Evolutionary conservation across 1,140 invertebrate genomes (phyloP).

Genomic region (Cyphomyrmex costatus): DNA sequence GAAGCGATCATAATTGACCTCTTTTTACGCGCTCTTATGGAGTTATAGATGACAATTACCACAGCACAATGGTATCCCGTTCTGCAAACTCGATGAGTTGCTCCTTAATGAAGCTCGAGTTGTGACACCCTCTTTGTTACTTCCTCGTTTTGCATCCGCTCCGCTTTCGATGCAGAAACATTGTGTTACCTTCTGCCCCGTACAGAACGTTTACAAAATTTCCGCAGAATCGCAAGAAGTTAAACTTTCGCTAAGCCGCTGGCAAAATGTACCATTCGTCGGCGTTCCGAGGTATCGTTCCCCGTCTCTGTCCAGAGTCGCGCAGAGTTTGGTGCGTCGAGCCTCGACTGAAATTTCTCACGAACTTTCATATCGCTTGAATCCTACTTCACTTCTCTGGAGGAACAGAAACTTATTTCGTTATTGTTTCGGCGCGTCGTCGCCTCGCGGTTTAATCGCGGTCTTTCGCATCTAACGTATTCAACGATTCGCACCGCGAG

Average conservation of each 20-base stretch:
- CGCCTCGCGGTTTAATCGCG: constrained; percentile 64
- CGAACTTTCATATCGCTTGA: constrained; percentile 64
- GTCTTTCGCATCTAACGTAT: constrained; percentile 36
- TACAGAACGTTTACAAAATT: constrained; percentile 54
- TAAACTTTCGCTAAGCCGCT: neutral
- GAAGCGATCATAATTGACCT: constrained; percentile 6
- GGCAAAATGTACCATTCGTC: constrained; percentile 31
- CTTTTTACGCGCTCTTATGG: neutral
- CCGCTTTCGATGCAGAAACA: constrained; percentile 25
- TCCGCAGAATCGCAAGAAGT: constrained; percentile 39
- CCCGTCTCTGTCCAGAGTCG: neutral
- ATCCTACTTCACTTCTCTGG: neutral
- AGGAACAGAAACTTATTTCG: constrained; percentile 62
- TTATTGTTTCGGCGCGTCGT: constrained; percentile 60
- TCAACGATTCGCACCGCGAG: constrained; percentile 60
- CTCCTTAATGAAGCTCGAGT: constrained; percentile 41
- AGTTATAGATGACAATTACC: constrained; percentile 33
- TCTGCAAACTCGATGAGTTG: constrained; percentile 31
- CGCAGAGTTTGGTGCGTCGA: constrained; percentile 28
- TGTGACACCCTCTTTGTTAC: constrained; percentile 40
- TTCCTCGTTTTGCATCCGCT: constrained; percentile 33
- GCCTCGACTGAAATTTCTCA: constrained; percentile 40
- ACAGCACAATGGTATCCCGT: constrained; percentile 38
- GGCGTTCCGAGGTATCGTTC: neutral
- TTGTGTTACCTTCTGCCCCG: constrained; percentile 17